Evolutionary conservation across 2,113 vertebrate species (phyloP).

Genomic region (Hylia prasina): DNA sequence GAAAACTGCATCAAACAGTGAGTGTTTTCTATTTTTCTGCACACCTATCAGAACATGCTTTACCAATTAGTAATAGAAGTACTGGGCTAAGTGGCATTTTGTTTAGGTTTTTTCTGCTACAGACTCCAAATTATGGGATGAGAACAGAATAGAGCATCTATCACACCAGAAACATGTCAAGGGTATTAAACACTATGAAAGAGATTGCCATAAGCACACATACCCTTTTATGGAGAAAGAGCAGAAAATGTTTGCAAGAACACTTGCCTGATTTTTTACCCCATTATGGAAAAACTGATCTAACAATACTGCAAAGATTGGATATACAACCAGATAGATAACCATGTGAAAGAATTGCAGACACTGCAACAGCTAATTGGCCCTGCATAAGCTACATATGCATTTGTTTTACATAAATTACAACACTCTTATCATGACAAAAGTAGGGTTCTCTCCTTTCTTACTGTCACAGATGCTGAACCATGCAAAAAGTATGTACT

Average conservation of each 20-base stretch:
- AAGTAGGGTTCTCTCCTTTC: not conserved
- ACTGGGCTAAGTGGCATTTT: not conserved
- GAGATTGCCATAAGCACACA: not conserved
- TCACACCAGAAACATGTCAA: not conserved
- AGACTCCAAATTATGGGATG: not conserved
- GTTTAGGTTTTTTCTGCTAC: not conserved
- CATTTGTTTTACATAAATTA: conserved; percentile 15
- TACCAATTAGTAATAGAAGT: not conserved
- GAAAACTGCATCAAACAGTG: not conserved
- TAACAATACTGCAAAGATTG: conserved; percentile 33
- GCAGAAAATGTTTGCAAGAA: not conserved
- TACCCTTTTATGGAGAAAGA: conserved; percentile 50
- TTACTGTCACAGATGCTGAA: not conserved
- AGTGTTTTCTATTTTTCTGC: not conserved
- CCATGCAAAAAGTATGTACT: not conserved
- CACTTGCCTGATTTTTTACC: conserved; percentile 17
- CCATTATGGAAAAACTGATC: conserved; percentile 23
- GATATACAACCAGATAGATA: conserved; percentile 24
- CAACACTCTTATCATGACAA: not conserved
- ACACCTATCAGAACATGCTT: not conserved
- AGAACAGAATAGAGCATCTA: not conserved
- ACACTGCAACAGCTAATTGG: conserved; percentile 13
- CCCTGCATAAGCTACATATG: not conserved
- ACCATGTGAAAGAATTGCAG: not conserved
- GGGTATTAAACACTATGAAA: not conserved